phyloP scores from a whole-genome alignment of 2,797 vertebrate genomes.

The Microctenopoma steveboyesi region DNA sequence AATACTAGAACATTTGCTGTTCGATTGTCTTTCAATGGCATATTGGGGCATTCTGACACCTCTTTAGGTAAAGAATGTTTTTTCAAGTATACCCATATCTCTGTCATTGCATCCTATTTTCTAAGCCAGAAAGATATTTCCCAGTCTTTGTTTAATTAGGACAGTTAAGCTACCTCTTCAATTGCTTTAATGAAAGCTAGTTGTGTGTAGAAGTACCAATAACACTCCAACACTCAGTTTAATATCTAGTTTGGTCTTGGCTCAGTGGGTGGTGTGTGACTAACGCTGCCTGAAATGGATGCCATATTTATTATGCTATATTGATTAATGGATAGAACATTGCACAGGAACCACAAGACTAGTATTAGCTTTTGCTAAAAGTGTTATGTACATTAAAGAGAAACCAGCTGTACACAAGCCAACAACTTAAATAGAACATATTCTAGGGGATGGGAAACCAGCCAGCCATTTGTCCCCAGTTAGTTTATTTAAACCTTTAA shows the following conservation, averaged over 20 bases:
- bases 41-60: constrained; percentile 50
- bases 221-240: not conserved
- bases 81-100: not conserved
- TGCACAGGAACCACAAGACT: constrained; percentile 1
- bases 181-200: not conserved
- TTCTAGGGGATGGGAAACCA: not conserved
- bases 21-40: constrained; percentile 64
- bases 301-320: constrained; percentile 8
- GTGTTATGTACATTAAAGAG: not conserved
- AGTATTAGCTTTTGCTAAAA: not conserved
- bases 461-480: too few species aligned
- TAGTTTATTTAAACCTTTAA: too few species aligned
- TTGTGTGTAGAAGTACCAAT: not conserved
- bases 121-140: not conserved
- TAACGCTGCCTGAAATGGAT: not conserved
- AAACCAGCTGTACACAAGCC: not conserved
- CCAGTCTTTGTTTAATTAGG: not conserved
- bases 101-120: constrained; percentile 3
- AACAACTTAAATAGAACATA: not conserved
- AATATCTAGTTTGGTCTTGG: constrained; percentile 5
- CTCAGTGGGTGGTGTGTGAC: constrained; percentile 1
- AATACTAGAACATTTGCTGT: constrained; percentile 65
- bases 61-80: constrained; percentile 35
- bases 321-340: constrained; percentile 1
- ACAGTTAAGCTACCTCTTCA: not conserved